These are phyloP conservation scores for Hydrotaea diabolus DNA, from an alignment of 2,888 invertebrate genomes.

Conservation along the genomic window DNA sequence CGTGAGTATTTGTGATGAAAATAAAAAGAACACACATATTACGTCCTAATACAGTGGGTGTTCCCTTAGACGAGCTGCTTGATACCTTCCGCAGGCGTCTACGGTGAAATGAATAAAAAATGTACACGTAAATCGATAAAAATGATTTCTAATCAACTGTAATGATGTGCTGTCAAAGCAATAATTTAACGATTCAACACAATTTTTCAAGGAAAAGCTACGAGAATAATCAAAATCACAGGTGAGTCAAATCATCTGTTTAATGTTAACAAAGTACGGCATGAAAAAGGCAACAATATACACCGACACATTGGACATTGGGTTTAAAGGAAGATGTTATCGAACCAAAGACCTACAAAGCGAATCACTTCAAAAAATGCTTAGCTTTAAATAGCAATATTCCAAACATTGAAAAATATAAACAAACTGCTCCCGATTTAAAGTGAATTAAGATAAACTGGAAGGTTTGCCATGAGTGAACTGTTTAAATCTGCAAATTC, in stretches of 20 bases:
- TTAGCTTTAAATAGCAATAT: no score
- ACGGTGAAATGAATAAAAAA: neutral
- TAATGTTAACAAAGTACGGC: neutral
- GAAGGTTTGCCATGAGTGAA: no score
- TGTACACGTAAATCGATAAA: conserved; percentile 15
- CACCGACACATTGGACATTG: no score
- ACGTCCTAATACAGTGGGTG: neutral
- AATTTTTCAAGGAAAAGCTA: neutral
- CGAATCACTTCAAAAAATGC: no score
- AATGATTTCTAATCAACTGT: neutral
- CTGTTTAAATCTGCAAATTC: no score
- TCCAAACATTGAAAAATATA: no score
- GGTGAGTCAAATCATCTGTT: neutral
- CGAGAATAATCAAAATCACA: neutral
- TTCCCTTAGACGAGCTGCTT: neutral
- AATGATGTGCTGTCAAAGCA: neutral
- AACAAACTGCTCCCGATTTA: no score
- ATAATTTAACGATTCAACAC: neutral
- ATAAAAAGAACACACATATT: neutral
- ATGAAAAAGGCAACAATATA: neutral
- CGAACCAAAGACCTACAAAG: no score
- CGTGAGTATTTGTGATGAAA: neutral
- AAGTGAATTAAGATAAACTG: no score
- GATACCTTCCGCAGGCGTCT: neutral
- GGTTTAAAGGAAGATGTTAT: no score